Evolutionary conservation across 2,113 vertebrate genomes (phyloP).

Genomic region (Microtus pennsylvanicus): DNA sequence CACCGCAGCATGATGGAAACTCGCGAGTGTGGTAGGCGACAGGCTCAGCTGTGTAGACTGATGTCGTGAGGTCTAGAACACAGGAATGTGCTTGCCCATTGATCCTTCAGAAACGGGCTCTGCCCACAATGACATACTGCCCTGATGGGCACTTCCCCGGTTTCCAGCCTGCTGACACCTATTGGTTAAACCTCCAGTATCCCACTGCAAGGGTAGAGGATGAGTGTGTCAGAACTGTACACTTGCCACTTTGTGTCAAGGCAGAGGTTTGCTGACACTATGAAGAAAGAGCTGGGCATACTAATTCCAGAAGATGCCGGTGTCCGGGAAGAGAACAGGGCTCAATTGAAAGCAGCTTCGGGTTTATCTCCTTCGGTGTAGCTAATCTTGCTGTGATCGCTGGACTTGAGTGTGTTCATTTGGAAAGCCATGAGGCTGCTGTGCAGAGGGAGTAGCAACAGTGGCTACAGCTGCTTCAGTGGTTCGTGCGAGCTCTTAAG

Average conservation of each 20-base stretch:
- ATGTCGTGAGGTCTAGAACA: not conserved
- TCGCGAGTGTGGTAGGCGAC: not conserved
- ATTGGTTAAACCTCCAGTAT: no score
- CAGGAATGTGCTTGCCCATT: not conserved
- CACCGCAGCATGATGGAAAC: not conserved
- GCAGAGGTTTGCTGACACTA: not conserved
- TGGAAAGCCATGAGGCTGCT: not conserved
- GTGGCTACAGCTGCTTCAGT: not conserved
- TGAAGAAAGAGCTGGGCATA: not conserved
- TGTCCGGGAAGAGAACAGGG: not conserved
- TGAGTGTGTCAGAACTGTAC: not conserved
- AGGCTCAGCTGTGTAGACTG: not conserved
- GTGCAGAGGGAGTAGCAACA: not conserved
- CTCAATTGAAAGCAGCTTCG: not conserved
- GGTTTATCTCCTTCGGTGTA: not conserved
- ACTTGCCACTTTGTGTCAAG: not conserved
- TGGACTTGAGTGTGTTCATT: not conserved
- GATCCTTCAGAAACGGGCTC: not conserved
- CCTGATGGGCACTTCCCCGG: not conserved
- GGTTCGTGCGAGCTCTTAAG: not conserved
- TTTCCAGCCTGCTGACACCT: not conserved
- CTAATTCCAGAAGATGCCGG: not conserved
- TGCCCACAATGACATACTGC: not conserved
- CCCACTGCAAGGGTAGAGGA: not conserved
- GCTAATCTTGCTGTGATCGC: not conserved